Evolutionary conservation across 2,888 invertebrate genomes (phyloP), one percentile per base, ranked within the genome.

Genomic region (Nephrotoma flavescens): DNA sequence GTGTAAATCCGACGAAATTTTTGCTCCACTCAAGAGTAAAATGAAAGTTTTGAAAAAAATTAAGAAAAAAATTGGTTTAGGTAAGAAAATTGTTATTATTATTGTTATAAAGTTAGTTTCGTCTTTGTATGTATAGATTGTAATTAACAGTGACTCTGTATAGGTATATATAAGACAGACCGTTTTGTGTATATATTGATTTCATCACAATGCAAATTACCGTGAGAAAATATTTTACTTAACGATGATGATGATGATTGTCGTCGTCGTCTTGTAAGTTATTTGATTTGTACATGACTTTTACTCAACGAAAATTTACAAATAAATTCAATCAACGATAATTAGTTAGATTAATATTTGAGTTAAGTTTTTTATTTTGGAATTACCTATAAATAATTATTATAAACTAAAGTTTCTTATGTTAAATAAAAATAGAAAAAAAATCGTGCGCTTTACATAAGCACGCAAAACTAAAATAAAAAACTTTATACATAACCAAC

Each of bases 41-140:
- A 97, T 97, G 96, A 97, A 97, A 93, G 96, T 97, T 88, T 92
- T 97, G 88, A 97, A 97, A 93, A 97, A 97, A 91, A 95, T 97
- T 90, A 97, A 97, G 92, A 95, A 95, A 90, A 96, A 96, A 90
- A 97, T 97, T 91, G 97, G 97, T 89, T 92, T 97, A 91, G 96
- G 97, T 97, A 92, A 94, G 96, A 93, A 90, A 86, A 45, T 15
- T 87, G 47, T 84, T 86, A 42, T 84, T 47, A 83, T 15, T 42
- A 31, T 41, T 31, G 45, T 57, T 86, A 84, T 52, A 52, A 86
- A 83, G 45, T 85, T 45, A 42, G 41, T 42, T 83, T 52, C 12
- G 12, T 12, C 41, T 83, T 83, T 42, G 11, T 41, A 83, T 41
- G 42, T 41, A 52, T 52, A n/a, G 52, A 52, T 52, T 12, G 83